Conservation (phyloP, 2,888 invertebrate genomes). For the Drosophila aldrichi region DNA sequence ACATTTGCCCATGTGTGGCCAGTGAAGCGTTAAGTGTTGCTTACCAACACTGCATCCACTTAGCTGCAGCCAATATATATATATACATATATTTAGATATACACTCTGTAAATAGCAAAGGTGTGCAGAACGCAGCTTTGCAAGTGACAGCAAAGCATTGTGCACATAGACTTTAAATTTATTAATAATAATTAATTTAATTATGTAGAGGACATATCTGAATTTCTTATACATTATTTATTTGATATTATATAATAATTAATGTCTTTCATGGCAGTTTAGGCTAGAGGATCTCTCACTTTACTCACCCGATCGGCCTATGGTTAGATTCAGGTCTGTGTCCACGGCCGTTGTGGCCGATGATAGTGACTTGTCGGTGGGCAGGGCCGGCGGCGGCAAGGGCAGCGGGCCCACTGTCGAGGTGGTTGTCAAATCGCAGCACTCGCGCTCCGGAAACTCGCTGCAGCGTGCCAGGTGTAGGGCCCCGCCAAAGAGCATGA, state of each 20-base stretch:
- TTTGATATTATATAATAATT: background rate
- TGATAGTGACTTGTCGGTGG: constrained; percentile 84
- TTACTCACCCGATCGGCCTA: constrained; percentile 85
- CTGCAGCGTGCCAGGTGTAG: constrained; percentile 86
- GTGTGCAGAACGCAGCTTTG: background rate
- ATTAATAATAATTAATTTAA: background rate
- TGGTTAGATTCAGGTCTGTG: constrained; percentile 80
- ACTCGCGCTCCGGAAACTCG: constrained; percentile 96
- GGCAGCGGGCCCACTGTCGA: constrained; percentile 89
- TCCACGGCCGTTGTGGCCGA: constrained; percentile 84
- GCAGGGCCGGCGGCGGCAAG: constrained; percentile 86
- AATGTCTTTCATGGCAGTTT: background rate
- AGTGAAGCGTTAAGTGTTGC: constrained; percentile 65
- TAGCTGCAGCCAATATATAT: constrained; percentile 39
- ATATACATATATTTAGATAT: constrained; percentile 58
- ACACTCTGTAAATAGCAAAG: constrained; percentile 45
- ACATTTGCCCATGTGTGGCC: no score
- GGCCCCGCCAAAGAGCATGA: constrained; percentile 80
- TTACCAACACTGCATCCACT: constrained; percentile 57
- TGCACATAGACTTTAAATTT: background rate
- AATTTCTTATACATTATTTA: background rate
- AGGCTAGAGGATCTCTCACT: background rate
- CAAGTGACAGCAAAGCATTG: background rate
- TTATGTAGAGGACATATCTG: background rate
- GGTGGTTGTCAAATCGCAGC: constrained; percentile 94